Evolutionary conservation across 2,113 vertebrate genomes (phyloP).

Genomic region (Argyrosomus japonicus): DNA sequence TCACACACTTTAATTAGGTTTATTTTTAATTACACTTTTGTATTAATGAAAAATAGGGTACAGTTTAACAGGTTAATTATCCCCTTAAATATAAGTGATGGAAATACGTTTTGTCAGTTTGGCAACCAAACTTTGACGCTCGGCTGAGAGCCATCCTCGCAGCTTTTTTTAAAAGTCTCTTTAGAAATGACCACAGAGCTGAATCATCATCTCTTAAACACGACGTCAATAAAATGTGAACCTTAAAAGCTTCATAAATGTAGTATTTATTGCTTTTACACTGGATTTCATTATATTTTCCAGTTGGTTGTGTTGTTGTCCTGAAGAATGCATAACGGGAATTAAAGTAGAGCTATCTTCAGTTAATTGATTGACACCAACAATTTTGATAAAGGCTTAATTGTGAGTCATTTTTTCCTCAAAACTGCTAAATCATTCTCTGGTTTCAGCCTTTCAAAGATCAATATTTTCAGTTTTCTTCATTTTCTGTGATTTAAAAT

Average conservation of each 20-base stretch:
- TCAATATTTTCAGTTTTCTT: neutral
- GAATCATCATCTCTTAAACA: neutral
- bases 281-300: neutral
- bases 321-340: too few species aligned
- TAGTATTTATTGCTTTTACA: neutral
- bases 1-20: neutral
- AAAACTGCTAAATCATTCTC: neutral
- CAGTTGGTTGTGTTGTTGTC: too few species aligned
- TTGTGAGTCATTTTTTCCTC: neutral
- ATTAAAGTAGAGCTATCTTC: too few species aligned
- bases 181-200: neutral
- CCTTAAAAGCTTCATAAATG: neutral
- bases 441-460: neutral
- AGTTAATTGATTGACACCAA: too few species aligned
- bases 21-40: slow-evolving; percentile 1
- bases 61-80: neutral
- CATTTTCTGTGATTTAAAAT: neutral
- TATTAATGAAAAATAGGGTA: neutral
- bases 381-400: neutral
- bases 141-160: neutral
- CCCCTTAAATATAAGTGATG: neutral
- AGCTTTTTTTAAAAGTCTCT: neutral
- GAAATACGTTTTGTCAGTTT: neutral
- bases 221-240: neutral
- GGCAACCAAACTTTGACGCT: neutral